These are phyloP conservation scores for Eupithecia centaureata DNA, from an alignment of 2,888 invertebrate species.

Conservation along the genomic window DNA sequence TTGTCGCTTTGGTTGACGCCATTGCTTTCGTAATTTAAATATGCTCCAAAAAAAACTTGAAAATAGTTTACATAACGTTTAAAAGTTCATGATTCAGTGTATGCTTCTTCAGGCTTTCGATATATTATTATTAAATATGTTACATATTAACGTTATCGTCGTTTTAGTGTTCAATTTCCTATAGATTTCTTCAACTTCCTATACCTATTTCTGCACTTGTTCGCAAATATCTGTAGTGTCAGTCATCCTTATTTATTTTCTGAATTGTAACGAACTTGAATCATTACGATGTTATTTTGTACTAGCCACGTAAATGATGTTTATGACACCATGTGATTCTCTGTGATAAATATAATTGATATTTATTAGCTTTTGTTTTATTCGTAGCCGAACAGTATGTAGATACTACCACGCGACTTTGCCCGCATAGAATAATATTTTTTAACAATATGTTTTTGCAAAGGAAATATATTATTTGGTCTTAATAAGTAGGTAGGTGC, in stretches of 20 bases:
- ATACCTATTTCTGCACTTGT: conserved; percentile 16
- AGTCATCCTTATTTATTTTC: conserved; percentile 34
- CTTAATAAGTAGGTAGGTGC: no score
- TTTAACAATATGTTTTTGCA: no score
- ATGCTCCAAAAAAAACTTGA: no score
- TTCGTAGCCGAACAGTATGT: conserved; percentile 49
- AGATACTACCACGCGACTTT: no score
- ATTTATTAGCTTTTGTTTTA: conserved; percentile 73
- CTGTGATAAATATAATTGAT: conserved; percentile 83
- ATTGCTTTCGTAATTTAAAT: no score
- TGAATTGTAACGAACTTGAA: conserved; percentile 16
- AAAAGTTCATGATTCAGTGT: not conserved
- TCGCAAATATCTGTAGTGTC: conserved; percentile 18
- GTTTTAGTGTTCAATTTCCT: conserved; percentile 62
- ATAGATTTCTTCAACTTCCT: not conserved
- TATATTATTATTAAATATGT: conserved; percentile 40
- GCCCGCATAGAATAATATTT: no score
- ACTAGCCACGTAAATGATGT: conserved; percentile 81
- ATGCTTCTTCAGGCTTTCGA: not conserved
- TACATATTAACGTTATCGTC: conserved; percentile 57
- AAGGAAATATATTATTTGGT: no score
- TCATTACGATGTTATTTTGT: conserved; percentile 71
- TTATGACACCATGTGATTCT: conserved; percentile 84
- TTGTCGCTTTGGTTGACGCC: no score
- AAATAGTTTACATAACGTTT: not conserved